phyloP scores from a whole-genome alignment of 2,113 vertebrate species.

The Apodemus speciosus region DNA sequence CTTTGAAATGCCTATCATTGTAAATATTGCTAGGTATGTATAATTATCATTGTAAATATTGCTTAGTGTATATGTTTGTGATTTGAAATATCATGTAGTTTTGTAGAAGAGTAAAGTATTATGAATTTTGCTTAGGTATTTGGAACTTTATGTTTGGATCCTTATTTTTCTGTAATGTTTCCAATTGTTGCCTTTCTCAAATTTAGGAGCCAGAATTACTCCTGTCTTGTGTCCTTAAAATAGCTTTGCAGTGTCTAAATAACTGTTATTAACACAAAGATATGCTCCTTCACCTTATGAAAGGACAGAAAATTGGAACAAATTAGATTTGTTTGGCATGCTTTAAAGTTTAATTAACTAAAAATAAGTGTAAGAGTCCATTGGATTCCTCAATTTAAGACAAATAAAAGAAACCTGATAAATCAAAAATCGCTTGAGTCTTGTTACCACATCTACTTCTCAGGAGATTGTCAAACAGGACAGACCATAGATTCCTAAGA shows the following conservation, averaged over 20 bases:
- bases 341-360: constrained; percentile 30
- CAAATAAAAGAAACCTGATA: not conserved
- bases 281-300: not conserved
- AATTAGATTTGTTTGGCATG: not conserved
- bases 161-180: not conserved
- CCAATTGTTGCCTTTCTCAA: not conserved
- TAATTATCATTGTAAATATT: not conserved
- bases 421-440: not conserved
- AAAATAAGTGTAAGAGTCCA: constrained; percentile 9
- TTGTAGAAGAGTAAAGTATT: no score
- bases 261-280: not conserved
- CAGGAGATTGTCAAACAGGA: not conserved
- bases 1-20: not conserved
- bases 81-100: not conserved
- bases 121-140: not conserved
- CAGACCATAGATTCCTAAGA: not conserved
- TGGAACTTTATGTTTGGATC: not conserved
- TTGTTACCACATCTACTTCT: not conserved
- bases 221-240: not conserved
- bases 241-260: not conserved
- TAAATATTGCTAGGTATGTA: not conserved
- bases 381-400: constrained; percentile 11
- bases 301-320: not conserved
- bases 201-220: not conserved
- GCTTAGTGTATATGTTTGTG: not conserved